A percentile compares a stretch with the other conserved stretches of the same genome.
phyloP scores from a whole-genome alignment of 2,113 vertebrate genomes.

The Scartelaos histophorus region DNA sequence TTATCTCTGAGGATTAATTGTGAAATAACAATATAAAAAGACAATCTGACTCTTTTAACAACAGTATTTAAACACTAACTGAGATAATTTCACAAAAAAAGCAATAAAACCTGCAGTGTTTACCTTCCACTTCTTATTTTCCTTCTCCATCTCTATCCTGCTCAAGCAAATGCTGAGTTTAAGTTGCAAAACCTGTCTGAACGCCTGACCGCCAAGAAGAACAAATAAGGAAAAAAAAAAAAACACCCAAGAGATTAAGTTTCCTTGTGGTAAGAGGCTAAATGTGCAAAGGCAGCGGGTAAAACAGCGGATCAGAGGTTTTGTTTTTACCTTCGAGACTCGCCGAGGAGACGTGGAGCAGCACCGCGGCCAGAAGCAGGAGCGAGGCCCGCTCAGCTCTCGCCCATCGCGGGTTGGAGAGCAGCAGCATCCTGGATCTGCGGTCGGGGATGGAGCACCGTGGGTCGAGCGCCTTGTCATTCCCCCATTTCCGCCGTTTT shows the following conservation, averaged over 20 bases:
- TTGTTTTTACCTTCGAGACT: constrained; percentile 57
- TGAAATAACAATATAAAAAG: not conserved
- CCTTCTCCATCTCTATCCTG: not conserved
- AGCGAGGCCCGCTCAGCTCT: constrained; percentile 53
- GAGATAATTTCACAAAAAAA: constrained; percentile 19
- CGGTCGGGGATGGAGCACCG: constrained; percentile 47
- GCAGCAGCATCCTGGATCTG: constrained; percentile 61
- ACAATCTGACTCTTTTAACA: not conserved
- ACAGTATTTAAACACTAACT: not conserved
- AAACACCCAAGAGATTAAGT: not conserved
- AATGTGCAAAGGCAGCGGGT: not conserved
- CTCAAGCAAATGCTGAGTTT: not conserved
- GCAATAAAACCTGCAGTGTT: not conserved
- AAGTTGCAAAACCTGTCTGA: constrained; percentile 3
- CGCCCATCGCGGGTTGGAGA: constrained; percentile 42
- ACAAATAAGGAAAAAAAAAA: not conserved
- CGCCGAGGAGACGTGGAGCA: constrained; percentile 34
- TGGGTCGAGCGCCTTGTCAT: constrained; percentile 48
- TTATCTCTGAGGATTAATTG: not conserved
- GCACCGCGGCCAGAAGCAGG: constrained; percentile 38
- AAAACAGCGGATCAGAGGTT: not conserved
- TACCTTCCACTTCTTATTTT: constrained; percentile 5
- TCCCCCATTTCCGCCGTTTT: constrained; percentile 51
- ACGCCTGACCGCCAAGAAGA: not conserved
- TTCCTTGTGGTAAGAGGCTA: too few relatives aligned